phyloP scores from a whole-genome alignment of 2,888 invertebrate species.

The Coelogynopora nodosa region DNA sequence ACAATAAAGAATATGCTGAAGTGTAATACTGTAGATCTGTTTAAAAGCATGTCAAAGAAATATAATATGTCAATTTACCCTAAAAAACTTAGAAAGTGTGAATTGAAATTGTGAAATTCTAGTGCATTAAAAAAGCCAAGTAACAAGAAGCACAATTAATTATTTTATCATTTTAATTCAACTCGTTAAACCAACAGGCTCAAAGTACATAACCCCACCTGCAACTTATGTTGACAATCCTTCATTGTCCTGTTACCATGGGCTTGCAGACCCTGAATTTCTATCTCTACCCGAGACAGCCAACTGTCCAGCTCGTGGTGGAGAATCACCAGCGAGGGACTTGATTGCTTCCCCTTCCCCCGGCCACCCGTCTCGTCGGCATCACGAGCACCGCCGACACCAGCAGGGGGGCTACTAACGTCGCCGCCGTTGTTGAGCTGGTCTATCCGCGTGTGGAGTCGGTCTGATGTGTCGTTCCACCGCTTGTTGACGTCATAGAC shows the following conservation, averaged over 20 bases:
- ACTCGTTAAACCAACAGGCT: too few species aligned
- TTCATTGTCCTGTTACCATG: background rate
- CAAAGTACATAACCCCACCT: too few species aligned
- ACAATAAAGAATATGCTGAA: too few species aligned
- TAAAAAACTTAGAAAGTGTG: too few species aligned
- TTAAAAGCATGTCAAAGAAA: too few species aligned
- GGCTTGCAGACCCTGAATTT: background rate
- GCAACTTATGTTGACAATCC: slow-evolving; percentile 3
- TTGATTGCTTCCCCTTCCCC: background rate
- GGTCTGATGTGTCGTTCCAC: background rate
- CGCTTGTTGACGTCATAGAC: background rate
- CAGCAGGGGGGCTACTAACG: background rate
- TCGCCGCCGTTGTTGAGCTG: background rate
- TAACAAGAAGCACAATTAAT: too few species aligned
- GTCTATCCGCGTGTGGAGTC: background rate
- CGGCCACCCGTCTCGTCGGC: too few species aligned
- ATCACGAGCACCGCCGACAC: background rate
- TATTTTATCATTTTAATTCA: too few species aligned
- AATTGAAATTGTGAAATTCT: too few species aligned
- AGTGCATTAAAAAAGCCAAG: too few species aligned
- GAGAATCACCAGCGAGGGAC: background rate
- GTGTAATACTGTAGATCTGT: too few species aligned
- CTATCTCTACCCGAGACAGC: background rate
- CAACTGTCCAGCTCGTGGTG: slow-evolving; percentile 5
- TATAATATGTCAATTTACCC: too few species aligned